Evolutionary conservation across 2,888 invertebrate genomes (phyloP), one percentile per base, ranked within the genome.

Genomic region (Willowsia nigromaculata): DNA sequence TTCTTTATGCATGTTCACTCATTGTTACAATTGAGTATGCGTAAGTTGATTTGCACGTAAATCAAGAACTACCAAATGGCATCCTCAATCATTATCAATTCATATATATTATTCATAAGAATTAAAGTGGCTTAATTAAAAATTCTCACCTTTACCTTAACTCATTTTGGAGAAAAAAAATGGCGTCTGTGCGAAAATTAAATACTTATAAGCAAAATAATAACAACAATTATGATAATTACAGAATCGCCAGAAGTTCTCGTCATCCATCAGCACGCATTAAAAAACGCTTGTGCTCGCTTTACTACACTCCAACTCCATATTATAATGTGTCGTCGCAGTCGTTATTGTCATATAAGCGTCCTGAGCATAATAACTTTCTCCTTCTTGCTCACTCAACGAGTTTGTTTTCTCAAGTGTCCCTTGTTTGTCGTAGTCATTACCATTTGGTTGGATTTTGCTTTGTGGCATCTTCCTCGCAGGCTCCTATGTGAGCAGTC

Each of bases 221-320:
- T 88, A 74, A 84, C 78, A 74, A 80, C 84, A 88, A 88, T 88
- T 88, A 88, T 88, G 84, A 83, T 88, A 88, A 88, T 88, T 78
- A 88, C 76, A 62, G 53, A 74, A 88, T 76, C 68, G 84, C 88
- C 88, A 68, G 27, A 76, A 88, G 84, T 30, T 18, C 9, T 56
- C 86, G n/a, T 85, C 86, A 80, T 18, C 27, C 47, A 40, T 37
- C 65, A 83, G 33, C 25, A 22, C 27, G 71, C 33, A 47, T 47
- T 2, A 47, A 47, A 50, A 50, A 50, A 18, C 15, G 18, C 4
- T 50, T 18, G 7, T 82, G 30, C 18, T 33, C 25, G 68, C 18
- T 71, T n/a, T 43, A n/a, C n/a, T n/a, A n/a, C n/a, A n/a, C n/a
- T n/a, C n/a, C n/a, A n/a, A n/a, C n/a, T n/a, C n/a, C n/a, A n/a